Base-by-base conservation (phyloP, 2,888 invertebrate species). In the Platycnemis pennipes region DNA sequence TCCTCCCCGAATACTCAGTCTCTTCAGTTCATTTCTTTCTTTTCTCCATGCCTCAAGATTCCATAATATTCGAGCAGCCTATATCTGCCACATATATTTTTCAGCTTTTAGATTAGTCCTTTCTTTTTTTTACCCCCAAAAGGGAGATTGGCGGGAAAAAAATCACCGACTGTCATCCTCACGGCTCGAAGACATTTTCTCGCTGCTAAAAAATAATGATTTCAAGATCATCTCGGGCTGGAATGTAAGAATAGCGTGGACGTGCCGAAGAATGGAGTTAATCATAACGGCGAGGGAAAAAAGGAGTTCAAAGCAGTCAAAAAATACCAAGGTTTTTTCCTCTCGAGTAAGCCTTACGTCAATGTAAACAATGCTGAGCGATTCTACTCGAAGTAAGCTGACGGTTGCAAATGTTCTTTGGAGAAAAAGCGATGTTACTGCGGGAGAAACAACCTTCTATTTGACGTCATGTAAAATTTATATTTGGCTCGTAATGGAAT, bases 231-330 rank as follows among this genome's bases (percentile, higher is more conserved):
- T 91, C 63, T 45, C 63, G 42, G n/a, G 63, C 42, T 22, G 26
- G 42, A 69, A 44, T 63, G 56, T n/a, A 63, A 42, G 56, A 91
- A 69, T 45, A 91, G 63, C 63, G 77, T 26, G 44, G 63, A 91
- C 91, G 56, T 91, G 56, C 56, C 42, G 91, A 87, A 87, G 87
- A 89, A 63, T 63, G 37, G 91, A 91, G 63, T 63, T 91, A 91
- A 91, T 91, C 91, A 91, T 42, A 63, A 91, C 44, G 87, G 8
- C n/a, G 46, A 86, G 86, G 44, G 86, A 44, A 42, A 46, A n/a
- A n/a, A 77, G 13, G 7, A 37, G 77, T 31, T 77, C 11, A 77
- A 77, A 77, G 77, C n/a, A 77, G 31, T 77, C 77, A 37, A 31
- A 77, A 37, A 37, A 13, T 77, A 16, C 8, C 22, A 22, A 37